Conservation (phyloP, 1,140 invertebrate species). For the Drosophila orena region DNA sequence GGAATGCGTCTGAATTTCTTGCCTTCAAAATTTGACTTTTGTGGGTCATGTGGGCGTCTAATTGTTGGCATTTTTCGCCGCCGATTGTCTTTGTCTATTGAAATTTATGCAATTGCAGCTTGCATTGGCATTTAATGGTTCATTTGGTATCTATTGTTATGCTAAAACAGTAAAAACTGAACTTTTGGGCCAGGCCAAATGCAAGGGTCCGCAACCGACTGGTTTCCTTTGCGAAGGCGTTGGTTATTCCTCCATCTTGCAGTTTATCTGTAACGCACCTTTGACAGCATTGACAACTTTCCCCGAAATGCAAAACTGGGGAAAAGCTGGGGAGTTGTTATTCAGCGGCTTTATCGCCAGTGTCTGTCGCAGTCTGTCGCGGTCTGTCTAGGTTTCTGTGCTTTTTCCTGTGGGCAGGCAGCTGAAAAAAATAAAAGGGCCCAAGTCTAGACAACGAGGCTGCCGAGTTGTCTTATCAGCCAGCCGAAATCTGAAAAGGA, state of each 20-base stretch:
- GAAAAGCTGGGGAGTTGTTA: conserved; percentile 17
- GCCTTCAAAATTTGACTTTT: conserved; percentile 46
- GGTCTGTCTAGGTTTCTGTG: conserved; percentile 44
- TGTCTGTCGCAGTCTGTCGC: conserved; percentile 39
- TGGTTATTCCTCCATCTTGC: not conserved
- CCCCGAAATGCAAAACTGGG: conserved; percentile 48
- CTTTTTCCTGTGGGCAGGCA: conserved; percentile 63
- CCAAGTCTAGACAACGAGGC: conserved; percentile 59
- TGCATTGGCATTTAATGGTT: conserved; percentile 63
- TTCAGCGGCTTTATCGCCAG: conserved; percentile 58
- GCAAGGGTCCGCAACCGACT: conserved; percentile 25
- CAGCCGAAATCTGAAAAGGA: conserved; percentile 63
- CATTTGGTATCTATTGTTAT: conserved; percentile 52
- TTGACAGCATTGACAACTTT: conserved; percentile 62
- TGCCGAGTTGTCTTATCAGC: conserved; percentile 56
- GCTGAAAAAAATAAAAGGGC: conserved; percentile 8
- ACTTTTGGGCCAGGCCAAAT: conserved; percentile 45
- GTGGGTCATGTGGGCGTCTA: conserved; percentile 69
- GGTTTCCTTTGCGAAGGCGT: conserved; percentile 33
- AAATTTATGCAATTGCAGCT: conserved; percentile 61
- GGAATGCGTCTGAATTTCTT: conserved; percentile 39
- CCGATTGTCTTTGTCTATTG: conserved; percentile 43
- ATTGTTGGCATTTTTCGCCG: conserved; percentile 62
- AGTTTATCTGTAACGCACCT: conserved; percentile 54
- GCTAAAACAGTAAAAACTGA: conserved; percentile 35